phyloP scores from a whole-genome alignment of 2,113 vertebrate species.

The Penelope pileata region DNA sequence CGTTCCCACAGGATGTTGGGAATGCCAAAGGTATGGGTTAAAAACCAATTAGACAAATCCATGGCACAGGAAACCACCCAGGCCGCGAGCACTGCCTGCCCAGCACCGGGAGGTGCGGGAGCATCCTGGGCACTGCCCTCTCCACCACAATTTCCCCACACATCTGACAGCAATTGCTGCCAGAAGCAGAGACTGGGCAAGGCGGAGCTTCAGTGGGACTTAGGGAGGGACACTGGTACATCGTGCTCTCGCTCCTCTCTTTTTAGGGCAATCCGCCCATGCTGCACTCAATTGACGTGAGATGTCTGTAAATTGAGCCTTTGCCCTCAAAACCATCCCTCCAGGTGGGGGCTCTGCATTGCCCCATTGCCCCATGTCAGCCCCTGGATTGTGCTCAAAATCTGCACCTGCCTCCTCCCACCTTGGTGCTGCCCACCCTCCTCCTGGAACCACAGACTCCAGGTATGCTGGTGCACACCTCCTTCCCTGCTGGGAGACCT shows the following conservation, averaged over 20 bases:
- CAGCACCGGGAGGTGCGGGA: accelerated
- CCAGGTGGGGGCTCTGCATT: background rate
- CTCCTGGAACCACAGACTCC: background rate
- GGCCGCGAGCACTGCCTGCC: background rate
- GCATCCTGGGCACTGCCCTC: background rate
- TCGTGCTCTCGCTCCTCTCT: background rate
- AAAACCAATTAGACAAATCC: background rate
- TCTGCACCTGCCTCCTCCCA: background rate
- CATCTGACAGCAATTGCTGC: background rate
- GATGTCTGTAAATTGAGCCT: background rate
- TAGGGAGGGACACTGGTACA: too few species aligned
- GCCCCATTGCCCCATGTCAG: background rate
- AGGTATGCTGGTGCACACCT: too few species aligned
- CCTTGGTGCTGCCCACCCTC: background rate
- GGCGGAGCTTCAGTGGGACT: background rate
- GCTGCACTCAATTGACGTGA: background rate
- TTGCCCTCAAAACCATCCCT: background rate
- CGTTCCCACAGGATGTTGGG: background rate
- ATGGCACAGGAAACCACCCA: background rate
- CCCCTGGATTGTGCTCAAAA: background rate
- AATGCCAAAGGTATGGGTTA: background rate
- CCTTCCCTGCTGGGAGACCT: background rate
- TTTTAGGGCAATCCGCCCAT: background rate
- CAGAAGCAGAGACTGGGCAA: background rate
- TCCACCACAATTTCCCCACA: background rate